Evolutionary conservation across 2,888 invertebrate species (phyloP), one percentile per base, ranked within the genome.

Genomic region (Coleophora flavipennella): DNA sequence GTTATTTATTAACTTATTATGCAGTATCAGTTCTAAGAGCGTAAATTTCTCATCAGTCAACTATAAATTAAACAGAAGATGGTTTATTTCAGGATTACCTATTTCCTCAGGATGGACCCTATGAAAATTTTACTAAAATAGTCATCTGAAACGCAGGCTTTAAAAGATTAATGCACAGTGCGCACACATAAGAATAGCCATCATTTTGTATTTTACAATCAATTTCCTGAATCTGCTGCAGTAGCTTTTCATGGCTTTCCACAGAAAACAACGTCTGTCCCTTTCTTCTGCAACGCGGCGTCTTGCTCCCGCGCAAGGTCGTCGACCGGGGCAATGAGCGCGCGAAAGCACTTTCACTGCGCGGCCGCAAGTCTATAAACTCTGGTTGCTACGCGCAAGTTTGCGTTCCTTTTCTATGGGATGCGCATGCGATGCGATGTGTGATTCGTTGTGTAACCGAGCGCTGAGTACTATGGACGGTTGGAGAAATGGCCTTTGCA

Each of bases 291-390:
- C 55, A 54, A 50, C 41, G 54, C 48, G 44, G 48, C 47, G 55
- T 67, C 68, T 60, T 64, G 45, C 51, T 66, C 63, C 43, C 57
- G 32, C 59, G 48, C 65, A 67, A 68, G 78, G 71, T 80, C 78
- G 72, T 65, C 75, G 83, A 81, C 81, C 83, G 78, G 78, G 77
- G 72, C 79, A 69, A 68, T 67, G 78, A 68, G 78, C 79, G 74
- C 80, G 79, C 77, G 83, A 83, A 84, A 83, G 81, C 76, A 83
- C 83, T 83, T 83, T 84, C 81, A 79, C 83, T 81, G 79, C 74
- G 78, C 71, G 47, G 57, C 71, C 75, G 78, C 75, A 70, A 77
- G 72, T 74, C 72, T 67, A 67, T 63, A 67, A 58, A 59, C 60
- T 55, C 52, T 61, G 46, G 59, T 50, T 49, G 53, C 56, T 65